A percentile compares a stretch with the other conserved stretches of the same genome.
Conservation (phyloP, 2,113 vertebrate genomes). For the Anhinga rufa region DNA sequence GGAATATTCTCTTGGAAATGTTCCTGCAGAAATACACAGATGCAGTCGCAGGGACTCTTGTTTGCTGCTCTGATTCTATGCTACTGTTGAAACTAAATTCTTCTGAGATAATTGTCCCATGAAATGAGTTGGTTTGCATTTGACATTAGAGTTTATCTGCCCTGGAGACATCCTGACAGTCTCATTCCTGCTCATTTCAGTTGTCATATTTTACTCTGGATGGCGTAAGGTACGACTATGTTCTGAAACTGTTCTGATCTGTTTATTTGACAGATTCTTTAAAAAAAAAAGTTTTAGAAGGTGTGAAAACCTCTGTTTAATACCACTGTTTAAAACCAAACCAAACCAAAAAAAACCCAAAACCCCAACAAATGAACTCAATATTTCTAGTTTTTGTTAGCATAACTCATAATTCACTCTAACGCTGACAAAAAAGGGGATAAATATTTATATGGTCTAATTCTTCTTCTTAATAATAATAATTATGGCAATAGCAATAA, state of each 20-base stretch:
- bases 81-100: neutral
- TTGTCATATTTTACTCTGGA: neutral
- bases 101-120: neutral
- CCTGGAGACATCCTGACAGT: neutral
- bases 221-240: neutral
- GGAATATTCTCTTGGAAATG: neutral
- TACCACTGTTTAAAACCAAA: neutral
- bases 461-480: neutral
- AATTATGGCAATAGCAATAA: neutral
- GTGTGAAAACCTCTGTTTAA: neutral
- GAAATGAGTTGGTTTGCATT: neutral
- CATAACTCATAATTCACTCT: neutral
- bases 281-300: neutral
- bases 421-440: neutral
- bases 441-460: neutral
- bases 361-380: neutral
- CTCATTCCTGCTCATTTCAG: neutral
- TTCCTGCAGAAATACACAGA: neutral
- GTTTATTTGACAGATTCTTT: neutral
- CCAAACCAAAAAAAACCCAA: accelerated
- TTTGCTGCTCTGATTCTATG: neutral
- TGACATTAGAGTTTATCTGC: neutral
- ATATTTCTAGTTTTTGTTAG: neutral
- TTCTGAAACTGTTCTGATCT: neutral
- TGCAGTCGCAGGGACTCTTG: neutral